Evolutionary conservation across 2,888 invertebrate genomes (phyloP), one percentile per base, ranked within the genome.

Genomic region (Ormyrus pomaceus): DNA sequence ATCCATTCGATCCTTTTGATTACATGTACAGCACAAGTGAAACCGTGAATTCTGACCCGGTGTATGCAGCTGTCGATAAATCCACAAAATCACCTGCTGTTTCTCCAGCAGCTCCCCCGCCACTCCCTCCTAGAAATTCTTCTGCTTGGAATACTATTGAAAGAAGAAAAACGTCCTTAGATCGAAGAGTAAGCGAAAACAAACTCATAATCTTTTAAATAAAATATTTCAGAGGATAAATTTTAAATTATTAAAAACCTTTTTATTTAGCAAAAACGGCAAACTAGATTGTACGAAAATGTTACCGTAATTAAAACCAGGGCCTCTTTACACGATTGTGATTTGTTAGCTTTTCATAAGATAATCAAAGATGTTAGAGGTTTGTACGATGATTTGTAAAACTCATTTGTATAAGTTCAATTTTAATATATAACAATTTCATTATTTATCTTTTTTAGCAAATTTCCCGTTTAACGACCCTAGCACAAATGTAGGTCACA

Each of bases 401-500:
- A 34, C 34, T 34, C 4, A 34, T 4, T 4, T 34, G 34, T 3
- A 34, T 34, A 34, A 34, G 2, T 34, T 34, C 4, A 34, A 34
- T 34, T 34, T 34, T 34, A 34, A 34, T 34, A 9, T 76, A 50
- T 19, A 11, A 34, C 2, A 59, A 65, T 58, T 64, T 61, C 59
- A 70, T n/a, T 50, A 51, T 79, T 70, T 56, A 81, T 51, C 80
- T 70, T 77, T 80, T 81, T 82, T 90, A 94, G 95, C 93, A 91
- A 94, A 94, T 86, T 98, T 95, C 91, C 92, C 93, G 0, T 93
- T 95, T 87, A 93, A 94, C 72, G 96, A 98, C 90, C 92, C 93
- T 34, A 92, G 92, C 79, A 95, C 96, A 11, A 98, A 99, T 92
- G 94, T 95, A 59, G 98, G 98, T 0, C 94, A 97, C 87, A 95